These are phyloP conservation scores for Synanthedon tipuliformis DNA, from an alignment of 2,888 invertebrate species.

Conservation along the genomic window DNA sequence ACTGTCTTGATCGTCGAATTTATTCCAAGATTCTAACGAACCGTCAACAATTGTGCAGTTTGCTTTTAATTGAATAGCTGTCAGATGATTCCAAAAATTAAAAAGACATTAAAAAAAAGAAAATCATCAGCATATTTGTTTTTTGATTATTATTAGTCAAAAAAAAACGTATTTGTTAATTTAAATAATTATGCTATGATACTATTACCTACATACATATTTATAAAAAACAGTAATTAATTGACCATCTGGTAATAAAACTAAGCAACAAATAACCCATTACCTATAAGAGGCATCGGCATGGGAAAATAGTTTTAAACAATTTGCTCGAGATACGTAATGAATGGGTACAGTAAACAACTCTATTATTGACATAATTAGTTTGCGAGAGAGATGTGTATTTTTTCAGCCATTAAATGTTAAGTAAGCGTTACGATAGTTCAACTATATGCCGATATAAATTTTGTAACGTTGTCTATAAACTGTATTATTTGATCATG, in stretches of 20 bases:
- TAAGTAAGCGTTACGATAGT: slow-evolving; percentile 17
- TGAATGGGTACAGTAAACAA: slow-evolving; percentile 34
- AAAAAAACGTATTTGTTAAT: too few species aligned
- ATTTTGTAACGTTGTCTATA: slow-evolving; percentile 25
- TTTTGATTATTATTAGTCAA: too few species aligned
- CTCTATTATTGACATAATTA: slow-evolving; percentile 55
- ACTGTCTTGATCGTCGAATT: slow-evolving; percentile 1
- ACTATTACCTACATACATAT: too few species aligned
- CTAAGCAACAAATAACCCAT: slow-evolving; percentile 13
- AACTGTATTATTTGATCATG: slow-evolving; percentile 20
- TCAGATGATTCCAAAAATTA: slow-evolving; percentile 13
- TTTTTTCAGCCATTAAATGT: slow-evolving; percentile 30
- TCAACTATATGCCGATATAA: slow-evolving; percentile 16
- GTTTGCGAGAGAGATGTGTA: slow-evolving; percentile 24
- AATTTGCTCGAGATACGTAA: slow-evolving; percentile 39
- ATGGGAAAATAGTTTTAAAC: slow-evolving; percentile 43
- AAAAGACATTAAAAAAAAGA: slow-evolving; percentile 3
- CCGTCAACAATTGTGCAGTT: slow-evolving; percentile 14
- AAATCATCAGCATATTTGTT: slow-evolving; percentile 1
- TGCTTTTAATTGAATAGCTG: slow-evolving; percentile 37
- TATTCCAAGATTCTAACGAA: slow-evolving; percentile 27
- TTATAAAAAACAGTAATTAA: too few species aligned
- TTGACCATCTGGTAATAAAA: slow-evolving; percentile 15
- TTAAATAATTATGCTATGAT: too few species aligned
- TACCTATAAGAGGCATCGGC: slow-evolving; percentile 26